Evolutionary conservation across 1,140 invertebrate species (phyloP).

Genomic region (Drosophila sucinea): DNA sequence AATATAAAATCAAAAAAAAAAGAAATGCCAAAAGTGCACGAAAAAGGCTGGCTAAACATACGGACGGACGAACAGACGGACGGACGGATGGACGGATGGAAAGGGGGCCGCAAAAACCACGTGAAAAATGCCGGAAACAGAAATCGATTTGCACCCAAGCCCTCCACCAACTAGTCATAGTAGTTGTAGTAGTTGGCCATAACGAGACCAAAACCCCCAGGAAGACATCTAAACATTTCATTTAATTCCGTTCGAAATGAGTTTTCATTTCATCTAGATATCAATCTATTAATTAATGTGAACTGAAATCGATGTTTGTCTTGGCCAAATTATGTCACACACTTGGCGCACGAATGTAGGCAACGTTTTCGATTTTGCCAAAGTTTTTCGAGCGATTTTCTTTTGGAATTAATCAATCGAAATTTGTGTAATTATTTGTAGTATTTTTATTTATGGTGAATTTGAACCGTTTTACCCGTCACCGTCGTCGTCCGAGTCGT

Average conservation of each 20-base stretch:
- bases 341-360: constrained; percentile 69
- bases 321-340: constrained; percentile 73
- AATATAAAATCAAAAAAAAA: constrained; percentile 41
- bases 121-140: constrained; percentile 83
- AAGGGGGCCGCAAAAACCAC: constrained; percentile 63
- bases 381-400: not conserved
- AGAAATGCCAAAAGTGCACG: constrained; percentile 73
- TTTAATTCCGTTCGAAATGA: not conserved
- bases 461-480: constrained; percentile 37
- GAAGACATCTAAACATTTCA: not conserved
- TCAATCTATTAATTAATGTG: not conserved
- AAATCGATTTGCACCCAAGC: constrained; percentile 76
- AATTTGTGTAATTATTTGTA: not conserved
- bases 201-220: constrained; percentile 4
- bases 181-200: not conserved
- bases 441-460: constrained; percentile 25
- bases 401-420: too few relatives aligned
- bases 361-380: constrained; percentile 44
- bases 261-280: not conserved
- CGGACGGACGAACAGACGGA: constrained; percentile 13
- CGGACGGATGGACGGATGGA: constrained; percentile 6
- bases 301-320: constrained; percentile 13
- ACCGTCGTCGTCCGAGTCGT: constrained; percentile 20
- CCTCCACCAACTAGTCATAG: not conserved
- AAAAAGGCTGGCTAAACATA: constrained; percentile 32